Evolutionary conservation across 2,888 invertebrate species (phyloP).

Genomic region (Mythimna ferrago): DNA sequence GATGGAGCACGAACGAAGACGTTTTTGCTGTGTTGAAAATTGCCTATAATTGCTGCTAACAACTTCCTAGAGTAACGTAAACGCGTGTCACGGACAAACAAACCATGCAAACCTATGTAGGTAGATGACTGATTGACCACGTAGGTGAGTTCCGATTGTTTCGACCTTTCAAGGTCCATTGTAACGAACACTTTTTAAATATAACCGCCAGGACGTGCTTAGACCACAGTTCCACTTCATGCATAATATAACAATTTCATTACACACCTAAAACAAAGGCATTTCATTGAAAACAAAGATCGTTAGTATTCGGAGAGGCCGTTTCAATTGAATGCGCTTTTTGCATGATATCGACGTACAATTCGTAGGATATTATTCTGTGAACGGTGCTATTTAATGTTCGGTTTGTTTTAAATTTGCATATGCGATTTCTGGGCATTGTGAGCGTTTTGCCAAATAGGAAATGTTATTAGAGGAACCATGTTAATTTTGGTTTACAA

Average conservation of each 20-base stretch:
- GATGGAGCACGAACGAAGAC: constrained; percentile 61
- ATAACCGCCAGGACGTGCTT: constrained; percentile 17
- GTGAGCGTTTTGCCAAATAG: constrained; percentile 12
- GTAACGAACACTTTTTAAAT: constrained; percentile 26
- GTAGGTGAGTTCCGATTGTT: constrained; percentile 32
- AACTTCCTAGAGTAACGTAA: constrained; percentile 77
- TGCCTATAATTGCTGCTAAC: constrained; percentile 78
- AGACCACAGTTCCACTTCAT: constrained; percentile 21
- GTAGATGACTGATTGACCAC: constrained; percentile 53
- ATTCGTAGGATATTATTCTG: constrained; percentile 47
- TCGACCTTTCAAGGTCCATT: constrained; percentile 44
- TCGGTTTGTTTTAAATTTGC: constrained; percentile 49
- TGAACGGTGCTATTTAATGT: constrained; percentile 39
- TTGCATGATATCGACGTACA: constrained; percentile 48
- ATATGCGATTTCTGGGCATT: constrained; percentile 31
- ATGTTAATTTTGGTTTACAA: constrained; percentile 10
- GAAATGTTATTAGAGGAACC: constrained; percentile 15
- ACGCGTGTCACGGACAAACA: constrained; percentile 67
- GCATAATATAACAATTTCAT: constrained; percentile 27
- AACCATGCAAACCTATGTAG: constrained; percentile 50
- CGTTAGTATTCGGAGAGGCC: constrained; percentile 50
- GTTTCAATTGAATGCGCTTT: constrained; percentile 54
- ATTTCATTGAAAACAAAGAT: constrained; percentile 49
- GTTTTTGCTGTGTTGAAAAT: constrained; percentile 78
- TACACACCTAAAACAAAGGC: constrained; percentile 40